A percentile compares a stretch with the other conserved stretches of the same genome.
Evolutionary conservation across 2,113 vertebrate species (phyloP).

Genomic region (Oryzias javanicus): DNA sequence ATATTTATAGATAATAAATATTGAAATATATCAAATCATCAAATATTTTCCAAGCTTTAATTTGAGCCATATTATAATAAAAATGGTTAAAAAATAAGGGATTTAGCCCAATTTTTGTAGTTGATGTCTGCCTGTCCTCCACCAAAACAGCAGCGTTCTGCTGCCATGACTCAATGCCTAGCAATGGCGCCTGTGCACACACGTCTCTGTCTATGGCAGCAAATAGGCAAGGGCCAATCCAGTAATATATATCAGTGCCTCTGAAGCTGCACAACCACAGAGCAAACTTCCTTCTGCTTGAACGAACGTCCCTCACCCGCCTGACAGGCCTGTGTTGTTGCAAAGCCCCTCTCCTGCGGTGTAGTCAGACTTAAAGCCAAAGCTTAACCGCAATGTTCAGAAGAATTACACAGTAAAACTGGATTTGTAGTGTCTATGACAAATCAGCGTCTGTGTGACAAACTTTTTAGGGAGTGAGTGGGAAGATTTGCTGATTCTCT

Average conservation of each 20-base stretch:
- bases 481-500: constrained; percentile 63
- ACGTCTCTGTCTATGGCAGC: too few relatives aligned
- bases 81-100: too few relatives aligned
- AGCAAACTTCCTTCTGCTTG: background rate
- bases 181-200: too few relatives aligned
- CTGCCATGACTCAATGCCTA: too few relatives aligned
- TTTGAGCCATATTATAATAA: too few relatives aligned
- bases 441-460: constrained; percentile 63
- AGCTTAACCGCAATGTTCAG: constrained; percentile 55
- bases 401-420: constrained; percentile 68
- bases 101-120: too few relatives aligned
- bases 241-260: background rate
- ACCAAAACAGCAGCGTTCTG: too few relatives aligned
- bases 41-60: too few relatives aligned
- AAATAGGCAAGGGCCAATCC: too few relatives aligned
- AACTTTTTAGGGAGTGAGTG: constrained; percentile 50
- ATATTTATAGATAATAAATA: too few relatives aligned
- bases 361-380: constrained; percentile 54
- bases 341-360: constrained; percentile 60
- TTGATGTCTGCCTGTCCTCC: too few relatives aligned
- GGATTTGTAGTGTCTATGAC: constrained; percentile 65
- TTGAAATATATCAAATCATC: too few relatives aligned
- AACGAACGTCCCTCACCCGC: constrained; percentile 5
- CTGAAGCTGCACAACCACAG: background rate
- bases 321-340: constrained; percentile 52